These are phyloP conservation scores for Trinectes maculatus DNA, from an alignment of 2,113 vertebrate species.

Conservation along the genomic window DNA sequence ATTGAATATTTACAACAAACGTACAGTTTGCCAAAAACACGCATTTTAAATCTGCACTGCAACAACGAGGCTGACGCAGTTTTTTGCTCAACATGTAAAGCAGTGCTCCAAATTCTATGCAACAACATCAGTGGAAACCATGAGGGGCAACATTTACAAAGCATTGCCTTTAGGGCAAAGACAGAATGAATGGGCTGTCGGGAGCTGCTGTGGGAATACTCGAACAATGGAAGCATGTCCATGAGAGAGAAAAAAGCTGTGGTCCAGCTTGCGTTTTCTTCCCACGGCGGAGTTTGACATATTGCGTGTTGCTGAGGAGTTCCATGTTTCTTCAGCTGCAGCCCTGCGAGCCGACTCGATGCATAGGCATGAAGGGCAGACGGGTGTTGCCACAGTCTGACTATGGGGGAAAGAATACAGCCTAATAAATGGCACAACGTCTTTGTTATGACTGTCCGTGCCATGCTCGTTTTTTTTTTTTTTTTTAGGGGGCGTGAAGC, in stretches of 20 bases:
- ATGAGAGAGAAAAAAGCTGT: slow-evolving; percentile 12
- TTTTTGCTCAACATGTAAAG: slow-evolving; percentile 8
- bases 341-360: background rate
- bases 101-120: slow-evolving; percentile 4
- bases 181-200: slow-evolving; percentile 21
- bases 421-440: slow-evolving; percentile 20
- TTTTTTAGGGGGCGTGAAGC: background rate
- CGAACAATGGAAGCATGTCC: slow-evolving; percentile 21
- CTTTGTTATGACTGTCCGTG: slow-evolving; percentile 11
- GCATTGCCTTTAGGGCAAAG: slow-evolving; percentile 10
- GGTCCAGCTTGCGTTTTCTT: slow-evolving; percentile 16
- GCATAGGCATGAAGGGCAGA: slow-evolving; percentile 11
- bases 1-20: too few relatives aligned
- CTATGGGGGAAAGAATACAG: slow-evolving; percentile 8
- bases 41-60: too few relatives aligned
- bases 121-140: slow-evolving; percentile 5
- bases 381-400: slow-evolving; percentile 10
- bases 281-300: slow-evolving; percentile 3
- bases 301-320: slow-evolving; percentile 25
- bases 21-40: too few relatives aligned
- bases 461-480: slow-evolving; percentile 21
- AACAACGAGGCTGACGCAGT: background rate
- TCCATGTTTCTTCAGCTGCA: background rate
- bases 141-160: slow-evolving; percentile 17
- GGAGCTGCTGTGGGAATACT: slow-evolving; percentile 19